Percentiles rank a stretch among this genome's conserved stretches.
phyloP scores from a whole-genome alignment of 1,140 invertebrate species.

The Adoxophyes honmai region DNA sequence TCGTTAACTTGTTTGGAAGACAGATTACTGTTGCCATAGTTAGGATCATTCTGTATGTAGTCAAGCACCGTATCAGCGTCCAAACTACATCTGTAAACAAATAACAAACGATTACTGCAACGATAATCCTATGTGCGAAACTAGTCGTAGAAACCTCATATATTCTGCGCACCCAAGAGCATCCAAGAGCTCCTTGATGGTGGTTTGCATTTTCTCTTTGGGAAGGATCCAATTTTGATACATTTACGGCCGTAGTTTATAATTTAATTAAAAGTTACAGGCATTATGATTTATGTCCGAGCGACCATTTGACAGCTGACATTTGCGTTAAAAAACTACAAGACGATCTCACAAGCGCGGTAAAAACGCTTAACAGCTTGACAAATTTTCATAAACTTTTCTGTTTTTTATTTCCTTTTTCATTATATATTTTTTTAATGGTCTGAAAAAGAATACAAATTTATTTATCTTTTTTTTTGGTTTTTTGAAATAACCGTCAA shows the following conservation, averaged over 20 bases:
- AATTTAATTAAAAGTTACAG: constrained; percentile 23
- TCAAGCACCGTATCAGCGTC: constrained; percentile 70
- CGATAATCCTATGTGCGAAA: constrained; percentile 16
- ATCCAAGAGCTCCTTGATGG: constrained; percentile 71
- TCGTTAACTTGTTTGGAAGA: constrained; percentile 69
- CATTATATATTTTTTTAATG: too few species aligned
- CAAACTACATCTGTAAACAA: constrained; percentile 66
- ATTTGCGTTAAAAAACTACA: constrained; percentile 6
- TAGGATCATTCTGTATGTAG: constrained; percentile 73
- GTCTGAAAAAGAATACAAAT: too few species aligned
- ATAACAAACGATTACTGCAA: constrained; percentile 20
- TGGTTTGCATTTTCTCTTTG: constrained; percentile 66
- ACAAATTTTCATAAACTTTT: too few species aligned
- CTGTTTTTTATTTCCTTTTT: too few species aligned
- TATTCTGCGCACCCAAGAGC: constrained; percentile 57
- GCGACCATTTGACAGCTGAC: constrained; percentile 34
- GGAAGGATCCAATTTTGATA: constrained; percentile 62
- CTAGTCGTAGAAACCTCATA: not conserved
- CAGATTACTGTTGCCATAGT: constrained; percentile 66
- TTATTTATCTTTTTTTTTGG: too few species aligned
- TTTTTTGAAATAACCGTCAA: too few species aligned
- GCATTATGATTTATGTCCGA: constrained; percentile 37
- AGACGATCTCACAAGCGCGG: too few species aligned
- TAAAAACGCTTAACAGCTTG: too few species aligned
- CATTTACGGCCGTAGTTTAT: constrained; percentile 44